A percentile compares a stretch with the other conserved stretches of the same genome.
phyloP scores from a whole-genome alignment of 2,888 invertebrate species.

The Ceraclea dissimilis region DNA sequence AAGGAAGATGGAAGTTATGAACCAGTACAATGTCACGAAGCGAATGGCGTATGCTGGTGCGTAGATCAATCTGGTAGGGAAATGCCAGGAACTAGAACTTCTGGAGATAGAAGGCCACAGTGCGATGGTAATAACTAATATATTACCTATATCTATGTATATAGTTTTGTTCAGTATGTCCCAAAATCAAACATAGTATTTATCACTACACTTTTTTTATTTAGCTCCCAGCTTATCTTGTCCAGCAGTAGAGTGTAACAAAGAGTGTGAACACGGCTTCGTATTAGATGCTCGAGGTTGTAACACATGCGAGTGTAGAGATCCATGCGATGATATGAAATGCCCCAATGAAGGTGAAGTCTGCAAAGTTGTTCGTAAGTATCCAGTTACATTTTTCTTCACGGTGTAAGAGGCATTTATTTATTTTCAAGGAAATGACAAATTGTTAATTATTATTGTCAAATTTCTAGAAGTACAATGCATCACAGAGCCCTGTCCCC shows the following conservation, averaged over 20 bases:
- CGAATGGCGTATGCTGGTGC: conserved; percentile 71
- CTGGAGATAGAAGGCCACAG: conserved; percentile 33
- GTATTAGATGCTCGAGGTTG: conserved; percentile 54
- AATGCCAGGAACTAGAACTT: conserved; percentile 58
- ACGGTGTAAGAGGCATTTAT: too few species aligned
- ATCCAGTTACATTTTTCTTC: not conserved
- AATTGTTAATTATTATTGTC: too few species aligned
- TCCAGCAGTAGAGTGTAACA: conserved; percentile 33
- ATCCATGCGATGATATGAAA: conserved; percentile 68
- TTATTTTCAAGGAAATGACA: too few species aligned
- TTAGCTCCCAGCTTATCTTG: conserved; percentile 32
- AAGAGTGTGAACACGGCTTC: conserved; percentile 36
- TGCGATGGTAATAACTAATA: conserved; percentile 33
- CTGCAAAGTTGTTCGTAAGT: conserved; percentile 35
- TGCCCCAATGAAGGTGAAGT: conserved; percentile 60
- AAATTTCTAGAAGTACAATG: conserved; percentile 20
- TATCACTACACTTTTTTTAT: not conserved
- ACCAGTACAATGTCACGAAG: conserved; percentile 63
- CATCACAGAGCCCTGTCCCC: conserved; percentile 58
- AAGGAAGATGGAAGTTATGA: conserved; percentile 61
- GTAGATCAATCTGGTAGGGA: conserved; percentile 69
- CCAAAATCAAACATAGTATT: not conserved
- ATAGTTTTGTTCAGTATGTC: not conserved
- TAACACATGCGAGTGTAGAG: conserved; percentile 64
- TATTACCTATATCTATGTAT: conserved; percentile 6